phyloP scores from a whole-genome alignment of 2,113 vertebrate genomes.

The Numenius arquata region DNA sequence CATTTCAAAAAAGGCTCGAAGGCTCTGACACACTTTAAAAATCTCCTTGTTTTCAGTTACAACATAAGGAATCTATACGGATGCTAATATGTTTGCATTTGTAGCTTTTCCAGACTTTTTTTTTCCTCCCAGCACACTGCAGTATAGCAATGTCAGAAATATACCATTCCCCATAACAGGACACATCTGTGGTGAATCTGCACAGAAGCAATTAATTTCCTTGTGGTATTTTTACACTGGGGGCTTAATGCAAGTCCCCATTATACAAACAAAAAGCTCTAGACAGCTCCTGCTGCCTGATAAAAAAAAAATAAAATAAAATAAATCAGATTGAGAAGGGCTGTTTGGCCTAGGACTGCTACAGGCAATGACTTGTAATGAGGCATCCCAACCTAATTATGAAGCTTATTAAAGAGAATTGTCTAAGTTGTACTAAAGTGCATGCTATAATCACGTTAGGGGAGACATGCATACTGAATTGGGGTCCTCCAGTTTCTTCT shows the following conservation, averaged over 20 bases:
- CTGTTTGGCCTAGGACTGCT: constrained; percentile 71
- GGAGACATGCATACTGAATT: not conserved
- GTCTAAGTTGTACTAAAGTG: constrained; percentile 61
- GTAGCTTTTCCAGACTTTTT: constrained; percentile 51
- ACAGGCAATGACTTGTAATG: constrained; percentile 75
- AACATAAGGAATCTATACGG: constrained; percentile 7
- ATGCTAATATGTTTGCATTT: constrained; percentile 39
- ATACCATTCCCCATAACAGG: constrained; percentile 47
- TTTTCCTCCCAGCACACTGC: not conserved
- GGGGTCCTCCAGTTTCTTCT: not conserved
- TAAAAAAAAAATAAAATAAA: constrained; percentile 56
- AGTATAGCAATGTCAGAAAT: constrained; percentile 64
- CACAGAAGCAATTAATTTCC: constrained; percentile 82
- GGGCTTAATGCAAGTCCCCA: constrained; percentile 65
- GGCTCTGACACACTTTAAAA: not conserved
- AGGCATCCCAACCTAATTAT: constrained; percentile 73
- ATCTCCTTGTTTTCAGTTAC: constrained; percentile 26
- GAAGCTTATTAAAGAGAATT: constrained; percentile 74
- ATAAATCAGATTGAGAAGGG: constrained; percentile 69
- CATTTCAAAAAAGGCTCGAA: not conserved
- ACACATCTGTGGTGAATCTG: constrained; percentile 72
- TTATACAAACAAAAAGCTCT: constrained; percentile 78
- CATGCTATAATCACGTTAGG: constrained; percentile 31
- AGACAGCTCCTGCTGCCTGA: constrained; percentile 76
- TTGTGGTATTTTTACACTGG: constrained; percentile 78